A percentile compares a stretch with the other conserved stretches of the same genome.
These are phyloP conservation scores for Ctenochaetus hawaiiensis DNA, from an alignment of 2,797 vertebrate species.

Conservation along the genomic window DNA sequence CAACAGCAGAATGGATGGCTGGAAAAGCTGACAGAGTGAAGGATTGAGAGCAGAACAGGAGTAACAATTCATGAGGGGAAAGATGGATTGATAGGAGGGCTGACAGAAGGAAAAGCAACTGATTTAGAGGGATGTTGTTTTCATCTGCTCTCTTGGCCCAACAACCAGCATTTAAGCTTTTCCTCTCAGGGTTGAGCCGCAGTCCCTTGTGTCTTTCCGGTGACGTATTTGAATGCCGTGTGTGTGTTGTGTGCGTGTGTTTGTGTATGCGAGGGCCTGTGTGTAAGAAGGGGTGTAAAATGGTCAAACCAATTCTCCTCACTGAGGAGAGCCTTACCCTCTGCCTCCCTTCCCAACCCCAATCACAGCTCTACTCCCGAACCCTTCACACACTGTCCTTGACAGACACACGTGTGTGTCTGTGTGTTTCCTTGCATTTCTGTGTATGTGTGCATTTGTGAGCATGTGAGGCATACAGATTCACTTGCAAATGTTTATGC, in stretches of 20 bases:
- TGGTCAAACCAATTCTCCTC: constrained; percentile 73
- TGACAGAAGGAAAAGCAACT: constrained; percentile 59
- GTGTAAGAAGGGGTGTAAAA: constrained; percentile 28
- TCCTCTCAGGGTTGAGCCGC: constrained; percentile 57
- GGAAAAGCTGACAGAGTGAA: constrained; percentile 46
- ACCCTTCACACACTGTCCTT: background rate
- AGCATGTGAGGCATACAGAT: background rate
- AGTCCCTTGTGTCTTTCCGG: constrained; percentile 40
- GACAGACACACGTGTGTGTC: constrained; percentile 10
- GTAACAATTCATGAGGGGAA: constrained; percentile 27
- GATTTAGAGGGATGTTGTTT: constrained; percentile 69
- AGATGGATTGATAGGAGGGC: constrained; percentile 54
- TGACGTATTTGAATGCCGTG: constrained; percentile 42
- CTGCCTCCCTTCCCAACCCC: constrained; percentile 58
- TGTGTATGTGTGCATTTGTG: too few species aligned
- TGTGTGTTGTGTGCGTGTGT: background rate
- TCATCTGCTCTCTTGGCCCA: constrained; percentile 58
- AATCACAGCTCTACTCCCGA: constrained; percentile 60
- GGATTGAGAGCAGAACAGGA: constrained; percentile 28
- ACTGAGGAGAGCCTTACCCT: constrained; percentile 65
- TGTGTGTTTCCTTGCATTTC: background rate
- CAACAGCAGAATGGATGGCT: constrained; percentile 34
- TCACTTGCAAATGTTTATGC: too few species aligned
- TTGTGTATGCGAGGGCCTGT: background rate
- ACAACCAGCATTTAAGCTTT: constrained; percentile 71